Evolutionary conservation across 2,888 invertebrate genomes (phyloP), one percentile per base, ranked within the genome.

Genomic region (Ceraclea dissimilis): DNA sequence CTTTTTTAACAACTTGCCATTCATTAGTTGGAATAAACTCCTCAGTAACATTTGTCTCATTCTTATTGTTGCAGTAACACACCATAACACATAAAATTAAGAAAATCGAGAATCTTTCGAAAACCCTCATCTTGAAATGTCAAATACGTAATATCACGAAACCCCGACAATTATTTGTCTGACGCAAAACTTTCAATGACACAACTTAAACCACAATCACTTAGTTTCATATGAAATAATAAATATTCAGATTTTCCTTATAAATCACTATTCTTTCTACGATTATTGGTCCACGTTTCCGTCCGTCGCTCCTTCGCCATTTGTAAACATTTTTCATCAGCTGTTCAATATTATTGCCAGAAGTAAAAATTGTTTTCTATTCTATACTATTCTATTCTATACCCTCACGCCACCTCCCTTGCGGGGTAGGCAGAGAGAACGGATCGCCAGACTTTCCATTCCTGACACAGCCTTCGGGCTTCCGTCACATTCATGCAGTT

Each of bases 1-100:
- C 84, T 73, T 81, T 78, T 66, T 73, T 71, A 4, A 85, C 76
- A 59, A 72, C 71, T 68, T 84, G 81, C 85, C 85, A 86, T 65
- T 84, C 80, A 10, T 75, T 69, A 1, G 84, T 82, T 13, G 84
- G 72, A 20, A 80, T 70, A 69, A 85, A 84, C 62, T 70, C 67
- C 49, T 72, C 70, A 18, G 73, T 52, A 10, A 33, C 48, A 44
- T 58, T 52, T 5, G 59, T 59, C 34, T 56, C 55, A 43, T 59
- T 56, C 46, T 49, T 52, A 8, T 43, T 55, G 17, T 52, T 51
- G 20, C 56, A 56, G 47, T 51, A 52, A 39, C 56, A 59, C 21
- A 59, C 43, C 55, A 56, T 51, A 10, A 56, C 53, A 51, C 59
- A 59, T 34, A 53, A 17, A 31, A 59, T 18, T 33, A 56, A 43